phyloP scores from a whole-genome alignment of 2,113 vertebrate genomes.

The Capreolus pygargus region DNA sequence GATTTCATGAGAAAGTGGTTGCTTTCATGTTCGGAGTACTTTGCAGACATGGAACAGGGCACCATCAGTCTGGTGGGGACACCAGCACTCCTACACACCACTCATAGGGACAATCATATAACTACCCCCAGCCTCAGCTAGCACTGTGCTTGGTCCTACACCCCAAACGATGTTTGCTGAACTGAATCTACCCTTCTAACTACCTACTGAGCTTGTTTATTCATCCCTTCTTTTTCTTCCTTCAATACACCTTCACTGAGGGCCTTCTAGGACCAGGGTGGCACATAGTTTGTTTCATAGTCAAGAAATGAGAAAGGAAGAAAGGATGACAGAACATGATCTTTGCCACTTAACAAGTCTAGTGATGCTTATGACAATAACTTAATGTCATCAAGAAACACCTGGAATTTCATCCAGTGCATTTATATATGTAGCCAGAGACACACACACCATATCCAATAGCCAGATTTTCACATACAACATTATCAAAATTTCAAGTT shows the following conservation, averaged over 20 bases:
- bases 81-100: neutral
- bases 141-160: neutral
- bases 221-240: neutral
- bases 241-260: neutral
- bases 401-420: neutral
- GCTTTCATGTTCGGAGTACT: neutral
- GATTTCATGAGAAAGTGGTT: neutral
- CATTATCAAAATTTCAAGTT: slow-evolving; percentile 1
- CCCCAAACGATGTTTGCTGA: neutral
- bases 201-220: neutral
- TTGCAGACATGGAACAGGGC: neutral
- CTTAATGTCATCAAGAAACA: neutral
- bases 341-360: neutral
- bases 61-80: neutral
- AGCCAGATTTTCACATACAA: neutral
- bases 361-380: neutral
- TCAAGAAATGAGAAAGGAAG: neutral
- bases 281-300: neutral
- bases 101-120: neutral
- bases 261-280: neutral
- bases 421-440: neutral
- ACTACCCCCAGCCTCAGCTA: neutral
- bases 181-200: neutral
- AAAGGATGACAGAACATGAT: neutral
- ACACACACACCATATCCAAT: neutral